Conservation (phyloP, 2,113 vertebrate genomes). For the Cranoglanis bouderius region DNA sequence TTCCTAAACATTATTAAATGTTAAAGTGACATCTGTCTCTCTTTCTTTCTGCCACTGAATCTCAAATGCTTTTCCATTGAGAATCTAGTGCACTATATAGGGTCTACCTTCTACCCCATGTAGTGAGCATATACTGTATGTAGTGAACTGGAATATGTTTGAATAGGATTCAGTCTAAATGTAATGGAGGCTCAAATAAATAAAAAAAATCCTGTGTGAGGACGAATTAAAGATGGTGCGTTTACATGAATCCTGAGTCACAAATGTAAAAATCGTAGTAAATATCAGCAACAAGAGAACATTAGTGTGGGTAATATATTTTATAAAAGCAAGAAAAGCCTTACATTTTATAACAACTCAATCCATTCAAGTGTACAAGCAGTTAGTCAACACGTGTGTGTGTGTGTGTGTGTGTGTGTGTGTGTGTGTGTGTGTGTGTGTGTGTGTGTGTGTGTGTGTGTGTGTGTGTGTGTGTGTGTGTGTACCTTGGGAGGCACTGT, state of each 20-base stretch:
- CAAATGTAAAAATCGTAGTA: not conserved
- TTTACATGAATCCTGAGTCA: not conserved
- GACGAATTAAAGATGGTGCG: not conserved
- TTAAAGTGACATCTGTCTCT: not conserved
- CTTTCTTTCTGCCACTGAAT: not conserved
- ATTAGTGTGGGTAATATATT: not conserved
- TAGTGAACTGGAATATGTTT: not conserved
- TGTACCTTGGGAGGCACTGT: conserved; percentile 84
- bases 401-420: not conserved
- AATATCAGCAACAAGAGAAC: not conserved
- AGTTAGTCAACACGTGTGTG: not conserved
- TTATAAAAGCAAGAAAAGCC: not conserved
- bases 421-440: conserved; percentile 1
- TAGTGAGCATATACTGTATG: not conserved
- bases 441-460: not conserved
- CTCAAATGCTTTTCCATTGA: not conserved
- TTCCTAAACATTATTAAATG: not conserved
- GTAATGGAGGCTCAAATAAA: not conserved
- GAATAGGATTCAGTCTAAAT: not conserved
- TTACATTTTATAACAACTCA: not conserved
- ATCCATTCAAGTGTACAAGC: not conserved
- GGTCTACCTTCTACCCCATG: not conserved
- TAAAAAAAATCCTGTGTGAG: not conserved
- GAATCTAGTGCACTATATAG: not conserved
- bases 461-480: conserved; percentile 2